phyloP scores from a whole-genome alignment of 2,797 vertebrate genomes.

The Cynopterus sphinx region DNA sequence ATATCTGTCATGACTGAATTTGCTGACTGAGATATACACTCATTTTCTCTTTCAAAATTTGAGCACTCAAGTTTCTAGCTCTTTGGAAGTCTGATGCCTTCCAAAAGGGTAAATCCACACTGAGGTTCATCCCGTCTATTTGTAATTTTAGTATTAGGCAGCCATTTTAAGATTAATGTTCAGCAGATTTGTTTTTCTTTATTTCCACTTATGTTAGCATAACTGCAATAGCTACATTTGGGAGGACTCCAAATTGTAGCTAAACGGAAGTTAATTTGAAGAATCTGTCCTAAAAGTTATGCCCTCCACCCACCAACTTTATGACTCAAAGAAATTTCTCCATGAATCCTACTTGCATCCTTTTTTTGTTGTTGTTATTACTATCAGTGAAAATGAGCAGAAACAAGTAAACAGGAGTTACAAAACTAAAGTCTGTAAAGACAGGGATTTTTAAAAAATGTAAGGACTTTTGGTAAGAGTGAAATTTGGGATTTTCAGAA shows the following conservation, averaged over 20 bases:
- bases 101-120: neutral
- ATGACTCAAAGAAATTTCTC: slow-evolving; percentile 1
- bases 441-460: neutral
- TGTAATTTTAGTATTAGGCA: neutral
- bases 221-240: neutral
- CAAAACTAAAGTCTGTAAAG: slow-evolving; percentile 12
- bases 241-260: neutral
- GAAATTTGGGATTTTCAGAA: slow-evolving; percentile 21
- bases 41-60: neutral
- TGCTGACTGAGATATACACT: neutral
- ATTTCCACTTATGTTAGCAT: neutral
- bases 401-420: neutral
- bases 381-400: neutral
- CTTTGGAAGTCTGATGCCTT: neutral
- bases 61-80: neutral
- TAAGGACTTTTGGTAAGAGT: neutral
- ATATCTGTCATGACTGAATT: neutral
- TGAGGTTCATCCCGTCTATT: neutral
- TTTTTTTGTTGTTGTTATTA: neutral
- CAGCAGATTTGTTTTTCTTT: neutral
- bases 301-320: neutral
- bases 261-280: neutral
- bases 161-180: neutral
- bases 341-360: neutral
- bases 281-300: neutral